A percentile compares a stretch with the other conserved stretches of the same genome.
These are phyloP conservation scores for Conomelus anceps DNA, from an alignment of 2,888 invertebrate species.

Conservation along the genomic window DNA sequence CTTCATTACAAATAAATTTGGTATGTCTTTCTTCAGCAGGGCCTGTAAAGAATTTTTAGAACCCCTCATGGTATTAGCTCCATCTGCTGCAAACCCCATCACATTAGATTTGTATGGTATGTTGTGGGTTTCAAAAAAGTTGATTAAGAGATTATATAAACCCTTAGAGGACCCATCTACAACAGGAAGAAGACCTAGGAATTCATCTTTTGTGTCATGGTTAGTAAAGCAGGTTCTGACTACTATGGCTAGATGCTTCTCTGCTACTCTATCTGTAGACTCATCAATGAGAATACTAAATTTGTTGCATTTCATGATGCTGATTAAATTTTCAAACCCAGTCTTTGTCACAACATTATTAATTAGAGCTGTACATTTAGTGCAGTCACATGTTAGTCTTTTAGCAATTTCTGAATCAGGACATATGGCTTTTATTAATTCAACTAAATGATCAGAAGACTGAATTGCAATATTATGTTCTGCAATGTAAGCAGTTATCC, in stretches of 20 bases:
- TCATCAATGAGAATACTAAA: conserved; percentile 11
- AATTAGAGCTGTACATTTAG: background rate
- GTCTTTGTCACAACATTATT: background rate
- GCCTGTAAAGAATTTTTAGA: background rate
- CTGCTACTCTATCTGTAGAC: background rate
- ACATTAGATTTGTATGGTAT: conserved; percentile 6
- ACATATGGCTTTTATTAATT: background rate
- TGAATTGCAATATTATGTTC: background rate
- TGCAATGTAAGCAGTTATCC: background rate
- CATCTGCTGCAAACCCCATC: conserved; percentile 4
- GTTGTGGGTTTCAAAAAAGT: background rate
- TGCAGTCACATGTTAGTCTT: background rate
- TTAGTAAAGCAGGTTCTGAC: background rate
- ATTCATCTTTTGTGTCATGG: background rate
- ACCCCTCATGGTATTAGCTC: conserved; percentile 4
- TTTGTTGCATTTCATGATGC: background rate
- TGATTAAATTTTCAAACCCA: background rate
- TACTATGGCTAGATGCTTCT: conserved; percentile 3
- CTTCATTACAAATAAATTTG: conserved; percentile 1
- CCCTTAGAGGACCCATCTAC: background rate
- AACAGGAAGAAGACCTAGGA: background rate
- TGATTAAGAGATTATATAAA: background rate
- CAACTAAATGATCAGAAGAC: background rate
- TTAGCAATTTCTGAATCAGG: background rate
- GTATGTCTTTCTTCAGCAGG: background rate